Evolutionary conservation across 1,140 invertebrate genomes (phyloP), one percentile per base, ranked within the genome.

Genomic region (Drosophila pectinifera): DNA sequence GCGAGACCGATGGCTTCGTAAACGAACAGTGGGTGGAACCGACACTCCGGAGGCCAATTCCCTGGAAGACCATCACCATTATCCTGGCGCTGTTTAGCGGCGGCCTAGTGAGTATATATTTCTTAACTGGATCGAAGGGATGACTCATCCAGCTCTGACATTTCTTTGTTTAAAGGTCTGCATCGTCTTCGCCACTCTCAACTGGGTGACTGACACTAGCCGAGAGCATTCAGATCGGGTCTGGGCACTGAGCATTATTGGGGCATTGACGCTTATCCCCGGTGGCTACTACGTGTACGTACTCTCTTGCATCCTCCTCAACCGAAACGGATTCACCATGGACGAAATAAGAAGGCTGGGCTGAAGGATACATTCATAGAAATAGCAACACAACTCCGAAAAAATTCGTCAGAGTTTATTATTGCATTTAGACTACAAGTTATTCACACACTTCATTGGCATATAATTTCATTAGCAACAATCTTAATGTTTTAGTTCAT

Each of bases 261-360:
- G 84, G 1, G 62, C 56, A 1, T 20, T 88, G 53, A 88, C 84
- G 5, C 77, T 88, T 13, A 88, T 88, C 22, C 83, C 83, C 5
- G 83, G 83, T 0, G 84, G 79, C 14, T 88, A 88, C 48, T 88
- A 88, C 34, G 45, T 83, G 2, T 88, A 69, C 31, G 49, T 88
- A 10, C 59, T 88, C 4, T 65, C 53, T 1, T 83, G 79, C 49
- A 73, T 88, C 45, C 2, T 89, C 16, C 48, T 89, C 22, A 68
- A 56, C 18, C 65, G 84, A 1, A 45, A n/a, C 1, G 84, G 84
- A 0, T 86, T 73, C 43, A 61, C 83, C 26, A 83, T 88, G 84
- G 83, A 88, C 39, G 84, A 88, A 38, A 88, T 88, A 34, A 51
- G 84, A 34, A 85, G 83, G 5, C 59, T 88, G 28, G 84, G 83